Conservation (phyloP, 2,888 invertebrate species). For the Lacanobia oleracea region DNA sequence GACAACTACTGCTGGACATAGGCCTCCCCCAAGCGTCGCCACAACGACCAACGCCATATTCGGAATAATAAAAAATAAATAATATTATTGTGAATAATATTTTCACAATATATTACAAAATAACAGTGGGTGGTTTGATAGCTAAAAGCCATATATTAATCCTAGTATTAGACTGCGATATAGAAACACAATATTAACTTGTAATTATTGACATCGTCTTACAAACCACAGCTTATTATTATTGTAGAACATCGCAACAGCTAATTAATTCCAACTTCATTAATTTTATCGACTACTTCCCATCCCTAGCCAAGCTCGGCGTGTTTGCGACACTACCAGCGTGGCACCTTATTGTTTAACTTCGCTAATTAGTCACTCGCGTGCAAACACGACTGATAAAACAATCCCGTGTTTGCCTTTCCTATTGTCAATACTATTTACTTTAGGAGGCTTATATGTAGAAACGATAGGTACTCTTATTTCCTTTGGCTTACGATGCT, state of each 20-base stretch:
- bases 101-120: too few species aligned
- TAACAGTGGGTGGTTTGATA: too few species aligned
- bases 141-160: too few species aligned
- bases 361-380: slow-evolving; percentile 70
- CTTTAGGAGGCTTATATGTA: slow-evolving; percentile 2
- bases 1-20: too few species aligned
- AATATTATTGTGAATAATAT: too few species aligned
- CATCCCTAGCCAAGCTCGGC: slow-evolving; percentile 50
- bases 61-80: too few species aligned
- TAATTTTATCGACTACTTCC: slow-evolving; percentile 45
- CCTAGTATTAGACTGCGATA: too few species aligned
- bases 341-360: slow-evolving; percentile 68
- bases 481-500: neutral
- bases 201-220: too few species aligned
- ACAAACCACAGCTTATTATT: too few species aligned
- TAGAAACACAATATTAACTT: too few species aligned
- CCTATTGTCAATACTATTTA: slow-evolving; percentile 63
- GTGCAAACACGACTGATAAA: slow-evolving; percentile 65
- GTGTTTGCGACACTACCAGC: slow-evolving; percentile 62
- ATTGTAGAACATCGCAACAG: neutral
- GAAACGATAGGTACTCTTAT: neutral
- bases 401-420: slow-evolving; percentile 51
- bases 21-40: too few species aligned
- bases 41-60: too few species aligned
- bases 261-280: neutral